phyloP scores from a whole-genome alignment of 2,113 vertebrate genomes.

The Gnathonemus echidnorhynchus region DNA sequence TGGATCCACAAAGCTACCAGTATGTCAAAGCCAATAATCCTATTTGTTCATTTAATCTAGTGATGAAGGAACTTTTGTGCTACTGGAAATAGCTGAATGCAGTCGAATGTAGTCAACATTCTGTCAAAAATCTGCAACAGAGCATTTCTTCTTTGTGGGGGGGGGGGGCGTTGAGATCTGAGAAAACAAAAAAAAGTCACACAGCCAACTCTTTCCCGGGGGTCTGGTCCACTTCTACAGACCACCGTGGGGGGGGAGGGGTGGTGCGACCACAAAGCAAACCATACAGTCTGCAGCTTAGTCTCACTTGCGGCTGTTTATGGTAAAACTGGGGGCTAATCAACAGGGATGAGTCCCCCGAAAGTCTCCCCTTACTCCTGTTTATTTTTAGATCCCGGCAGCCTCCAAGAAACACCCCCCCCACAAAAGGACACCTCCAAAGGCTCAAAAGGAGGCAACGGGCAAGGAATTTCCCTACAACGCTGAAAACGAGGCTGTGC shows the following conservation, averaged over 20 bases:
- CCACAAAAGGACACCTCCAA: background rate
- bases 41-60: slow-evolving; percentile 68
- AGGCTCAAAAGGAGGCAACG: background rate
- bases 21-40: slow-evolving; percentile 71
- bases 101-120: slow-evolving; percentile 36
- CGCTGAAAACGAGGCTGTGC: background rate
- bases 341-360: background rate
- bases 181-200: background rate
- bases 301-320: background rate
- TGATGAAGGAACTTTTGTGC: slow-evolving; percentile 73
- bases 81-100: slow-evolving; percentile 47
- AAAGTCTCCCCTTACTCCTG: background rate
- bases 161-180: background rate
- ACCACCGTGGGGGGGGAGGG: background rate
- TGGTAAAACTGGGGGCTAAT: background rate
- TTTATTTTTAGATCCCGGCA: background rate
- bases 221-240: background rate
- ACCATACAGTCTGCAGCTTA: background rate
- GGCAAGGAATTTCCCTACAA: background rate
- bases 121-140: slow-evolving; percentile 16
- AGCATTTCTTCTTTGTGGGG: slow-evolving; percentile 3
- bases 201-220: background rate
- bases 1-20: slow-evolving; percentile 68
- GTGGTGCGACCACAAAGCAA: too few relatives aligned
- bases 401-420: background rate